Evolutionary conservation across 2,113 vertebrate genomes (phyloP).

Genomic region (Grus americana): DNA sequence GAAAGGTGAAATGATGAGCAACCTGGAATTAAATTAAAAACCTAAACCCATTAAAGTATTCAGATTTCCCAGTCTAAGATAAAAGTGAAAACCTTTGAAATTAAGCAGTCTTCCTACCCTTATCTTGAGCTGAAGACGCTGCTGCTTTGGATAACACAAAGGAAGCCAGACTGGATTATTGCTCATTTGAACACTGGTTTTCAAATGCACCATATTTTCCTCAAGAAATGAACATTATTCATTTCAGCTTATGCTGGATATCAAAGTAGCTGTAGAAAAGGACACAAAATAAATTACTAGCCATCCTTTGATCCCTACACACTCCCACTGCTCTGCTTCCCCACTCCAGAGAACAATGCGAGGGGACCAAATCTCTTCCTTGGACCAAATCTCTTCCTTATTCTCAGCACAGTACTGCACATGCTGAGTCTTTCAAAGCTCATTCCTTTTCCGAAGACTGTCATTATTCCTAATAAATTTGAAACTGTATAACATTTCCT

Average conservation of each 20-base stretch:
- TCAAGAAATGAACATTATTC: slow-evolving; percentile 50
- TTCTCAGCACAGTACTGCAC: background rate
- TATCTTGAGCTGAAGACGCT: slow-evolving; percentile 53
- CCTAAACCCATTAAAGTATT: slow-evolving; percentile 68
- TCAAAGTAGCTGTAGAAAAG: slow-evolving; percentile 59
- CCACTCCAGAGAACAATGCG: slow-evolving; percentile 22
- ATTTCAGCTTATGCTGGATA: slow-evolving; percentile 58
- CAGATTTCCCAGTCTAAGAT: slow-evolving; percentile 61
- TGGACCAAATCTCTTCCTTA: slow-evolving; percentile 19
- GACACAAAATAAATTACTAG: slow-evolving; percentile 62
- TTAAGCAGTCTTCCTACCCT: slow-evolving; percentile 61
- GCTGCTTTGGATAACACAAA: slow-evolving; percentile 66
- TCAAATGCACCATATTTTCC: slow-evolving; percentile 56
- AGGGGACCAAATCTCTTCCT: slow-evolving; percentile 13
- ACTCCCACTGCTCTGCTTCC: background rate
- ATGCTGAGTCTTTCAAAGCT: slow-evolving; percentile 3
- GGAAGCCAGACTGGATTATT: slow-evolving; percentile 58
- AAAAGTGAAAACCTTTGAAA: slow-evolving; percentile 68
- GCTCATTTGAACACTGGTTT: slow-evolving; percentile 57
- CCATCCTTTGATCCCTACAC: slow-evolving; percentile 56
- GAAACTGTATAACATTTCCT: background rate
- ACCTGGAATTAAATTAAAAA: slow-evolving; percentile 71
- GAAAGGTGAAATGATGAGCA: slow-evolving; percentile 71
- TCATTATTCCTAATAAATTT: slow-evolving; percentile 37
- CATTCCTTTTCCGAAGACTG: background rate